Evolutionary conservation across 2,888 invertebrate genomes (phyloP).

Genomic region (Hirtodrosophila trivittata): DNA sequence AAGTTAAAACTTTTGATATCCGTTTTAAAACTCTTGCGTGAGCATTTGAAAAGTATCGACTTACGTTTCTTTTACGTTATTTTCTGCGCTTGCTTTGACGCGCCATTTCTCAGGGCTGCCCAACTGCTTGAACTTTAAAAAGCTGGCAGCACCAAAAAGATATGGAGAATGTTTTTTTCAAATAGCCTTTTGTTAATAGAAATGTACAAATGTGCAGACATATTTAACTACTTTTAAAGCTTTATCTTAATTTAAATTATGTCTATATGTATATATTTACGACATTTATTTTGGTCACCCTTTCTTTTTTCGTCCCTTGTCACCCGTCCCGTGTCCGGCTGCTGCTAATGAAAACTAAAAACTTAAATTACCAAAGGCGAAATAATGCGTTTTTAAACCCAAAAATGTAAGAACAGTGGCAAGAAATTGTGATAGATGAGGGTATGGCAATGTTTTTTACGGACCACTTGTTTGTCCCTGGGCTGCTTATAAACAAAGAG

Average conservation of each 20-base stretch:
- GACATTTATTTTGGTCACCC: constrained; percentile 44
- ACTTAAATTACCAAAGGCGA: constrained; percentile 73
- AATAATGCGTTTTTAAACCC: constrained; percentile 77
- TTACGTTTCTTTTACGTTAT: constrained; percentile 35
- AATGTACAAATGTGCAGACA: too few species aligned
- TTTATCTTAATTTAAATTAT: constrained; percentile 57
- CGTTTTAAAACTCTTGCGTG: constrained; percentile 59
- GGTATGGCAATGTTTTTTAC: constrained; percentile 72
- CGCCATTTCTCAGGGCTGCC: constrained; percentile 16
- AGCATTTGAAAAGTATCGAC: constrained; percentile 50
- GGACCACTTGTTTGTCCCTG: constrained; percentile 73
- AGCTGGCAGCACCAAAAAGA: constrained; percentile 10
- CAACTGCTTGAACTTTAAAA: constrained; percentile 2
- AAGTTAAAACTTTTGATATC: constrained; percentile 59
- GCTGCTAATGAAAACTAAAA: constrained; percentile 80
- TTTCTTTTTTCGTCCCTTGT: constrained; percentile 50
- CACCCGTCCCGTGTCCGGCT: constrained; percentile 24
- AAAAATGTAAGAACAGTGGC: constrained; percentile 63
- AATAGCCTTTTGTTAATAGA: too few species aligned
- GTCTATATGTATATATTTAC: constrained; percentile 10
- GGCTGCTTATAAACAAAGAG: constrained; percentile 68
- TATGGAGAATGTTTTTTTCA: too few species aligned
- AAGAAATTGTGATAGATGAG: constrained; percentile 81
- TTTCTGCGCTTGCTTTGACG: not conserved
- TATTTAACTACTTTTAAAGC: too few species aligned